Evolutionary conservation across 2,113 vertebrate species (phyloP).

Genomic region (Gymnarchus niloticus): DNA sequence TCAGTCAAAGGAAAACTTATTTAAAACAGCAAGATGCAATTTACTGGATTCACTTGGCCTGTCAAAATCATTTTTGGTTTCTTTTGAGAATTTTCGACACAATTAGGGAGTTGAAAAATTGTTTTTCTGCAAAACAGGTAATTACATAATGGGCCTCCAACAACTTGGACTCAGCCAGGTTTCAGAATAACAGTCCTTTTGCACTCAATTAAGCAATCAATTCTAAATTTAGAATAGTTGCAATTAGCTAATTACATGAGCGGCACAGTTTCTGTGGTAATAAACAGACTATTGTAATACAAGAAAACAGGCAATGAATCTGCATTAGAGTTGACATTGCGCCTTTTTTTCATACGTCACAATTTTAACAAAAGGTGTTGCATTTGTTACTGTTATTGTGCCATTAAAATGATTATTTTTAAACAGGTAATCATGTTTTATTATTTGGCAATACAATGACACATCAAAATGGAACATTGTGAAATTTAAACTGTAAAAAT

Average conservation of each 20-base stretch:
- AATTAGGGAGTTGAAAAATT: neutral
- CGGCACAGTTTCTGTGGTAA: constrained; percentile 52
- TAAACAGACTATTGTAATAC: constrained; percentile 45
- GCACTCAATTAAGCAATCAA: constrained; percentile 52
- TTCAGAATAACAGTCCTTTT: constrained; percentile 27
- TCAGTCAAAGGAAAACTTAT: constrained; percentile 7
- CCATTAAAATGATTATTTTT: constrained; percentile 30
- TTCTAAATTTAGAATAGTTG: constrained; percentile 44
- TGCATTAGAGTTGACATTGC: constrained; percentile 44
- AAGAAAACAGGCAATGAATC: constrained; percentile 43
- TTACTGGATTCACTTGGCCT: neutral
- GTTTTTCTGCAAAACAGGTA: neutral
- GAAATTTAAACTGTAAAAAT: neutral
- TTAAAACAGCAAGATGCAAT: constrained; percentile 8
- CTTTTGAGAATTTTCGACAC: constrained; percentile 4
- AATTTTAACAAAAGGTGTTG: neutral
- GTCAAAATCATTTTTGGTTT: constrained; percentile 13
- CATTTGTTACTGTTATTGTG: neutral
- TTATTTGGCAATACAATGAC: neutral
- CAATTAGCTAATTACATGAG: constrained; percentile 59
- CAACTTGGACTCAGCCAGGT: neutral
- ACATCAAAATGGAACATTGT: neutral
- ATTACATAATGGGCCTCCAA: constrained; percentile 6
- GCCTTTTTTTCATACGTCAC: neutral
- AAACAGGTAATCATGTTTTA: neutral